Conservation (phyloP, 2,888 invertebrate genomes). For the Pardosa pseudoannulata region DNA sequence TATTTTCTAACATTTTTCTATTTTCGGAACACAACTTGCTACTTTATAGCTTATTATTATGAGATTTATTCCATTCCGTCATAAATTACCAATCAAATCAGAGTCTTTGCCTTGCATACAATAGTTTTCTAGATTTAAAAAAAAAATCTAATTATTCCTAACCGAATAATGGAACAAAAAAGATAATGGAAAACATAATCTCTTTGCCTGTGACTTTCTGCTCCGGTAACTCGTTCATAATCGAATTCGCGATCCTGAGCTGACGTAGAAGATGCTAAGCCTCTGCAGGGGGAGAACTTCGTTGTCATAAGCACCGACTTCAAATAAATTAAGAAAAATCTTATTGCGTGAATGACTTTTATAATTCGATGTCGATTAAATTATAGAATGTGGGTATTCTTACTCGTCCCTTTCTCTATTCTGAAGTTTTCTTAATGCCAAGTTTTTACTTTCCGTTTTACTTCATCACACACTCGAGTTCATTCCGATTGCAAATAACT, state of each 20-base stretch:
- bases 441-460: neutral
- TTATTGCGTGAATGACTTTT: constrained; percentile 3
- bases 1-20: too few relatives aligned
- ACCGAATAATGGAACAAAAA: too few relatives aligned
- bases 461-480: neutral
- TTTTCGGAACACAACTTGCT: too few relatives aligned
- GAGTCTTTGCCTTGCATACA: too few relatives aligned
- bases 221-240: neutral
- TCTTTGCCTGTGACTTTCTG: too few relatives aligned
- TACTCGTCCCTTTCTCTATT: neutral
- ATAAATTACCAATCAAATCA: too few relatives aligned
- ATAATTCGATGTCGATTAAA: constrained; percentile 9
- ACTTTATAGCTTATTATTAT: too few relatives aligned
- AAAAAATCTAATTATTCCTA: too few relatives aligned
- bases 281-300: neutral
- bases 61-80: too few relatives aligned
- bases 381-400: neutral
- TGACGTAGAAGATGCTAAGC: neutral
- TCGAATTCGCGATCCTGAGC: neutral
- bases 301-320: neutral
- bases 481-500: too few relatives aligned
- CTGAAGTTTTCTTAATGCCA: neutral
- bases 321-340: neutral
- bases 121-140: too few relatives aligned
- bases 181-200: too few relatives aligned